phyloP scores from a whole-genome alignment of 2,888 invertebrate genomes.

The Polymixis flavicincta region DNA sequence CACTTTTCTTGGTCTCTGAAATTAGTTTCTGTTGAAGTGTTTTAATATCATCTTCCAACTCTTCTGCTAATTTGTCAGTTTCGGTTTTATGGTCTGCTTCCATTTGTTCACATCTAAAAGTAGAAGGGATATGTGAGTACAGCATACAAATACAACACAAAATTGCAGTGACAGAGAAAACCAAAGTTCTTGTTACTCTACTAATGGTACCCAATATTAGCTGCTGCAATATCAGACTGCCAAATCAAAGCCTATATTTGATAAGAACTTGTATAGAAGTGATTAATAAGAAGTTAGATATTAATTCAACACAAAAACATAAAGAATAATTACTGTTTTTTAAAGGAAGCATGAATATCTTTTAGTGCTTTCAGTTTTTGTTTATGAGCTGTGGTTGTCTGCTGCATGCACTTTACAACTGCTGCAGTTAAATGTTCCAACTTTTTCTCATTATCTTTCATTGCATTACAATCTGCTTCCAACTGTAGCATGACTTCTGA shows the following conservation, averaged over 20 bases:
- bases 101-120: conserved; percentile 80
- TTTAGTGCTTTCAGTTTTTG: conserved; percentile 79
- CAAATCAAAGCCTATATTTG: not conserved
- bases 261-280: too few species aligned
- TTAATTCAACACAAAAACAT: not conserved
- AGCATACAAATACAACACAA: not conserved
- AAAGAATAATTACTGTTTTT: conserved; percentile 76
- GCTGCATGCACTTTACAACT: conserved; percentile 82
- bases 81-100: conserved; percentile 78
- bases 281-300: not conserved
- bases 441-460: conserved; percentile 85
- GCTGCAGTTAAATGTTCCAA: conserved; percentile 80
- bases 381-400: conserved; percentile 79
- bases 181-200: conserved; percentile 2
- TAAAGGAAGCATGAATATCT: conserved; percentile 78
- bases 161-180: not conserved
- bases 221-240: not conserved
- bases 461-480: conserved; percentile 79
- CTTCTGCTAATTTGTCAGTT: conserved; percentile 79
- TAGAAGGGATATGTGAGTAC: not conserved
- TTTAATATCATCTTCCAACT: conserved; percentile 81
- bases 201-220: not conserved
- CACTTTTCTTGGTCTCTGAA: conserved; percentile 81
- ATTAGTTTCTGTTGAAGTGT: conserved; percentile 82
- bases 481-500: conserved; percentile 76